Evolutionary conservation across 2,888 invertebrate genomes (phyloP), one percentile per base, ranked within the genome.

Genomic region (Eristalis arbustorum): DNA sequence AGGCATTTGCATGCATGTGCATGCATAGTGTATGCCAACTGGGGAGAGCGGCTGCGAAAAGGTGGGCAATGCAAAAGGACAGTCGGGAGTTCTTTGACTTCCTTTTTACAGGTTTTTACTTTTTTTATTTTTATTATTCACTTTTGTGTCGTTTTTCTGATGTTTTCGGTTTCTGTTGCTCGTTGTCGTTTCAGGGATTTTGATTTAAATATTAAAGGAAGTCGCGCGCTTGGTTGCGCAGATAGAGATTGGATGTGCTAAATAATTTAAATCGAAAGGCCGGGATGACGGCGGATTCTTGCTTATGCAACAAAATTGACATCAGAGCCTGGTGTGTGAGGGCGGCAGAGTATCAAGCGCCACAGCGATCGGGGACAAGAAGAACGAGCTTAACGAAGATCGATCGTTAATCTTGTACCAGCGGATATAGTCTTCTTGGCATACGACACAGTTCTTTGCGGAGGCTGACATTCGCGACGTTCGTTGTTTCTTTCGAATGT

Each of bases 1-100:
- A 18, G 49, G 18, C 56, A 67, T 22, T 31, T 34, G 64, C 40
- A 25, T 67, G 28, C 25, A 67, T 67, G 25, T 67, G 49, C 67
- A 49, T 49, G 23, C 40, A 25, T 28, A 14, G 25, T 49, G n/a
- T 31, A 49, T 49, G n/a, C n/a, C n/a, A n/a, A n/a, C n/a, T n/a
- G 49, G 49, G 23, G 18, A 18, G 18, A 18, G 23, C 25, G 59
- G 59, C 28, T 25, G 25, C 28, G 10, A 67, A 25, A 67, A 67
- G 31, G 28, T 18, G n/a, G 49, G 31, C n/a, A 56, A n/a, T 49
- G 49, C n/a, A 67, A 49, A 56, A 49, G 23, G 67, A 59, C 59
- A 59, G 13, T 59, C 25, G 25, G 25, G 25, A 18, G 49, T 18
- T 18, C 18, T 18, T 59, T 59, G 59, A 25, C 25, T 59, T 59